These are phyloP conservation scores for Zaprionus camerounensis DNA, from an alignment of 1,140 invertebrate genomes.

Conservation along the genomic window DNA sequence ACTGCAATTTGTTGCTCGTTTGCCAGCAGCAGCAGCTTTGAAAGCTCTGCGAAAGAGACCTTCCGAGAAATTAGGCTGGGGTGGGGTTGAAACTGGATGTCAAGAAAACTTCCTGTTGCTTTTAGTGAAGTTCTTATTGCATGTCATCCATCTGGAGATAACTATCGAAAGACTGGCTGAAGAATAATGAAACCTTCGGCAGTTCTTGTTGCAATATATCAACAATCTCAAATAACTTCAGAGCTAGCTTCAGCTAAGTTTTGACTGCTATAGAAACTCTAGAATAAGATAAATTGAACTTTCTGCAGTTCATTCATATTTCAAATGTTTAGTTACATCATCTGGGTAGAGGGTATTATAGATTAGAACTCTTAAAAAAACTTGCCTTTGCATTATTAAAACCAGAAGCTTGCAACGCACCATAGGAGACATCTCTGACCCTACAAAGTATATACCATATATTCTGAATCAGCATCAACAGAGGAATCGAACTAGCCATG, in stretches of 20 bases:
- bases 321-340: no score
- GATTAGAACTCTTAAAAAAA: no score
- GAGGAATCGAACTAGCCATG: no score
- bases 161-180: not conserved
- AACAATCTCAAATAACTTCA: not conserved
- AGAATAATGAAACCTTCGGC: not conserved
- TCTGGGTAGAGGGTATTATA: no score
- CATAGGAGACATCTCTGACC: no score
- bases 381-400: no score
- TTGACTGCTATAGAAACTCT: not conserved
- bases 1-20: not conserved
- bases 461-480: no score
- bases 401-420: no score
- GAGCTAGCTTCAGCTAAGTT: no score
- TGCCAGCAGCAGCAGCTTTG: constrained; percentile 1
- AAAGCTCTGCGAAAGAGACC: not conserved
- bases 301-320: not conserved
- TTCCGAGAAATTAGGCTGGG: not conserved
- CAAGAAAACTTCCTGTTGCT: not conserved
- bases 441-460: no score
- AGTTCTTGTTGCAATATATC: not conserved
- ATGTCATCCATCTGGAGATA: not conserved
- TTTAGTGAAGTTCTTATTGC: not conserved
- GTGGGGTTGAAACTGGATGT: not conserved
- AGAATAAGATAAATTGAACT: not conserved